phyloP scores from a whole-genome alignment of 2,888 invertebrate species.

The Metalampra italica region DNA sequence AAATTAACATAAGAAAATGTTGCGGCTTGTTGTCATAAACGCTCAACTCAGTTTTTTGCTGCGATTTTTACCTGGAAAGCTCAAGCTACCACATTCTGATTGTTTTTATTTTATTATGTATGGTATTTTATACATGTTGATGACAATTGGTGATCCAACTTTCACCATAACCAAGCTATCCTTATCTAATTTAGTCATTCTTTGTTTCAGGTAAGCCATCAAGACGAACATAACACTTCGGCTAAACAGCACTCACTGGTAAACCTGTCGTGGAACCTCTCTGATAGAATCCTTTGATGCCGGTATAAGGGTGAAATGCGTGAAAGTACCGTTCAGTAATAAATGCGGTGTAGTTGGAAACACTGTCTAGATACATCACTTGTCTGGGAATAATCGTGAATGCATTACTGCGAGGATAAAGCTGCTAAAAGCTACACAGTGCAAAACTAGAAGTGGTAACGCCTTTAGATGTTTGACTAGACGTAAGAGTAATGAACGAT shows the following conservation, averaged over 20 bases:
- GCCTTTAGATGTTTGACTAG: too few species aligned
- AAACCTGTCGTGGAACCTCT: conserved; percentile 17
- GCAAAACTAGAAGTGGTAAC: too few species aligned
- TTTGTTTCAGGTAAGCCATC: conserved; percentile 6
- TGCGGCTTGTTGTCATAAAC: too few species aligned
- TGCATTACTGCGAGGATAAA: conserved; percentile 1
- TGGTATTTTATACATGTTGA: too few species aligned
- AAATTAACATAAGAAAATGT: too few species aligned
- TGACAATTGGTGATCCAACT: too few species aligned
- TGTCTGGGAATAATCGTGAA: conserved; percentile 19
- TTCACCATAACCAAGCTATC: too few species aligned
- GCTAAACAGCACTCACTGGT: background rate
- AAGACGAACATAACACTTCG: background rate
- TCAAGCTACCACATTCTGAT: too few species aligned
- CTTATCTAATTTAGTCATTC: background rate
- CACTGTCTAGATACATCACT: conserved; percentile 24
- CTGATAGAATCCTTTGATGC: conserved; percentile 33
- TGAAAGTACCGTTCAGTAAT: conserved; percentile 28
- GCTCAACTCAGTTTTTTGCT: too few species aligned
- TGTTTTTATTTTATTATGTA: too few species aligned
- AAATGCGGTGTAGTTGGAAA: conserved; percentile 23
- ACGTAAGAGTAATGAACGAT: too few species aligned
- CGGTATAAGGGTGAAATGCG: conserved; percentile 25
- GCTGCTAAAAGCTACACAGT: background rate
- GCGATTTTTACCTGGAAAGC: too few species aligned